These are phyloP conservation scores for Sebastes oblongus DNA, from an alignment of 2,797 vertebrate species.

Conservation along the genomic window DNA sequence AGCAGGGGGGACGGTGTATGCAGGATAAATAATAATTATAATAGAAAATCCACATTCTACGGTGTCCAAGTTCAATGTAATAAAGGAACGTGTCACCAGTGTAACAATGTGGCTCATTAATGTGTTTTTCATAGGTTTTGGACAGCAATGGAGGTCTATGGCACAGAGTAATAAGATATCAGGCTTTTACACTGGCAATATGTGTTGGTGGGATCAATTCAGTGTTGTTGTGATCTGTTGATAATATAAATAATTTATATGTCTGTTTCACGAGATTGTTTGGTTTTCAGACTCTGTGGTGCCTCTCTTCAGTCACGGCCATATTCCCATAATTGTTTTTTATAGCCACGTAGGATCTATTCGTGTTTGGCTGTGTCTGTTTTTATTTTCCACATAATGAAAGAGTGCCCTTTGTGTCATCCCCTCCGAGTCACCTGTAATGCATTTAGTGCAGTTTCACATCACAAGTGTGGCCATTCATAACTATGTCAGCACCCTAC, in stretches of 20 bases:
- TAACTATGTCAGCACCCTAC: slow-evolving; percentile 50
- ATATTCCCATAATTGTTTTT: slow-evolving; percentile 27
- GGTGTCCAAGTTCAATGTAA: background rate
- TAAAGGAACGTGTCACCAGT: background rate
- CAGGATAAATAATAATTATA: background rate
- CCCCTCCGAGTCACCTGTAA: slow-evolving; percentile 71
- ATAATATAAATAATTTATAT: too few relatives aligned
- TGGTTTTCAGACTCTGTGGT: background rate
- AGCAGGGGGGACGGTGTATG: background rate
- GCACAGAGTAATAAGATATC: background rate
- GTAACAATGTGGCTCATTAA: background rate
- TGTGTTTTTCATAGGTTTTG: too few relatives aligned
- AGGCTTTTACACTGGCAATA: background rate
- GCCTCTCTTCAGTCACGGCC: background rate
- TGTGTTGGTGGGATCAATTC: background rate
- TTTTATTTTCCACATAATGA: slow-evolving; percentile 59
- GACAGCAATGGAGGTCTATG: too few relatives aligned
- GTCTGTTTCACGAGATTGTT: background rate
- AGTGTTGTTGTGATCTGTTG: background rate
- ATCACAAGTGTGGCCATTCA: slow-evolving; percentile 52
- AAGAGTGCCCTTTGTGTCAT: slow-evolving; percentile 68
- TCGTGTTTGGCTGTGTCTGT: slow-evolving; percentile 21
- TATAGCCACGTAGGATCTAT: background rate
- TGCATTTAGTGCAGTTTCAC: slow-evolving; percentile 68
- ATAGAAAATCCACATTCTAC: background rate